phyloP scores from a whole-genome alignment of 2,797 vertebrate species.

The Gouania willdenowi region DNA sequence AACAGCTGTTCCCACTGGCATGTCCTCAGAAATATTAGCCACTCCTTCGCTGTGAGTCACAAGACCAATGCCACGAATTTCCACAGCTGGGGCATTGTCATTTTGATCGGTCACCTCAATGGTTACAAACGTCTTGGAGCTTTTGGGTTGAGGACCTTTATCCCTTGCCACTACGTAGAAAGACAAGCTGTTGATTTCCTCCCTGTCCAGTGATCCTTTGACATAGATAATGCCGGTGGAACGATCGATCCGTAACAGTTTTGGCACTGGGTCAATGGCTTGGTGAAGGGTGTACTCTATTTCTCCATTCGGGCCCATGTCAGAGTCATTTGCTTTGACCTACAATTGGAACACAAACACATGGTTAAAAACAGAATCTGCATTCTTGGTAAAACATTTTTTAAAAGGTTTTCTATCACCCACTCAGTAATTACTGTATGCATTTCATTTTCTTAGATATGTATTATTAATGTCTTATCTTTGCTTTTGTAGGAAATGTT shows the following conservation, averaged over 20 bases:
- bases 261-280: slow-evolving; percentile 87
- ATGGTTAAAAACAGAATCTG: slow-evolving; percentile 32
- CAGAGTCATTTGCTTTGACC: slow-evolving; percentile 96
- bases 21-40: slow-evolving; percentile 96
- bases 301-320: slow-evolving; percentile 93
- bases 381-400: slow-evolving; percentile 6
- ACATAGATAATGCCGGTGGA: slow-evolving; percentile 91
- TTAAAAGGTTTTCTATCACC: no score
- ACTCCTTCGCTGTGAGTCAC: slow-evolving; percentile 94
- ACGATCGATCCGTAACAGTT: slow-evolving; percentile 88
- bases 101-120: slow-evolving; percentile 96
- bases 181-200: slow-evolving; percentile 88
- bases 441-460: slow-evolving; percentile 14
- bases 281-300: slow-evolving; percentile 98
- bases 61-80: slow-evolving; percentile 94
- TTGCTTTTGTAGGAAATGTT: slow-evolving; percentile 15
- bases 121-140: slow-evolving; percentile 89
- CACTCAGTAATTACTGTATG: no score
- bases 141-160: slow-evolving; percentile 94
- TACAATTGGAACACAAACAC: slow-evolving; percentile 54
- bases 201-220: slow-evolving; percentile 90
- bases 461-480: slow-evolving; percentile 11
- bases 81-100: slow-evolving; percentile 93
- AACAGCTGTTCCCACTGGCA: slow-evolving; percentile 92
- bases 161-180: slow-evolving; percentile 94